Evolutionary conservation across 2,888 invertebrate genomes (phyloP).

Genomic region (Steinernema hermaphroditum): DNA sequence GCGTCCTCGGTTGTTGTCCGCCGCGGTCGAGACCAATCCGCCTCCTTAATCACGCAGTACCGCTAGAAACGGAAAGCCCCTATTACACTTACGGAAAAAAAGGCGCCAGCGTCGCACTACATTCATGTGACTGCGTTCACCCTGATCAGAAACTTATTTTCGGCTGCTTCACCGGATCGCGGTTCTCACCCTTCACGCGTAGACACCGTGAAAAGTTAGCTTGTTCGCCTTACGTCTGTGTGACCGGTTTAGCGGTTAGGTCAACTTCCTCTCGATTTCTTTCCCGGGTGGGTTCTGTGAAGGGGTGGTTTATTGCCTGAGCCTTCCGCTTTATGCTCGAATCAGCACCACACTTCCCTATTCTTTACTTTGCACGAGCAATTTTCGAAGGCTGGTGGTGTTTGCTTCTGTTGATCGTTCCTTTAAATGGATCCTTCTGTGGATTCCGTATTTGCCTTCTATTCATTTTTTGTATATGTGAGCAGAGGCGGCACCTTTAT

Average conservation of each 20-base stretch:
- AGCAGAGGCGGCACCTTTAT: not conserved
- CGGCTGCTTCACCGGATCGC: slow-evolving; percentile 3
- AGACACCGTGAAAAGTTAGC: not conserved
- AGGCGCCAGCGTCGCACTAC: not conserved
- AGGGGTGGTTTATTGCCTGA: no score
- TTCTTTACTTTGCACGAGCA: no score
- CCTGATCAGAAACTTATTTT: slow-evolving; percentile 5
- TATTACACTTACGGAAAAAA: slow-evolving; percentile 24
- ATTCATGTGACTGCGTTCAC: slow-evolving; percentile 21
- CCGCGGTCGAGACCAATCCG: not conserved
- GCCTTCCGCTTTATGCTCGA: no score
- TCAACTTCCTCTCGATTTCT: slow-evolving; percentile 27
- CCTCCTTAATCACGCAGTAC: not conserved
- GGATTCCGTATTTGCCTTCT: not conserved
- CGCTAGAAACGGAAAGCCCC: not conserved
- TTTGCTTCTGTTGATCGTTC: no score
- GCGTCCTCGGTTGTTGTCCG: not conserved
- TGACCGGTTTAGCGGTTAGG: slow-evolving; percentile 26
- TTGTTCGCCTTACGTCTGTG: slow-evolving; percentile 5
- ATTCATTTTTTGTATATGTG: slow-evolving; percentile 10
- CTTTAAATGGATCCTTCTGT: no score
- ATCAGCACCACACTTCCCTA: no score
- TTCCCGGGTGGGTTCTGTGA: not conserved
- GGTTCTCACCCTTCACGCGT: slow-evolving; percentile 2
- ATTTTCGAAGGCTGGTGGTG: no score